phyloP scores from a whole-genome alignment of 1,140 invertebrate species.

The Procambarus clarkii region DNA sequence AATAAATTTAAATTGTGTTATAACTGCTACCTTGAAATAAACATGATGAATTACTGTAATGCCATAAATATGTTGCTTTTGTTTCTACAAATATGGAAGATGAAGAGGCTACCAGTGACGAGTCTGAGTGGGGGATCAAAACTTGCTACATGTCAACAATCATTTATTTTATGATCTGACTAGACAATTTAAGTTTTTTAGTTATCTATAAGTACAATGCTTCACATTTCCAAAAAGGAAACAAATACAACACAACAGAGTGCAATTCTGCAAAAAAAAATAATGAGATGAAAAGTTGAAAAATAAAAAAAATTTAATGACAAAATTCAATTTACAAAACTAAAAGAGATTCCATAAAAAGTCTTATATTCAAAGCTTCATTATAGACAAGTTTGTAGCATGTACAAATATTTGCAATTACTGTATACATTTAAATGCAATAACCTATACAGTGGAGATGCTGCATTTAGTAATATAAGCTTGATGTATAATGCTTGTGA shows the following conservation, averaged over 20 bases:
- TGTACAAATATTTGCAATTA: slow-evolving; percentile 16
- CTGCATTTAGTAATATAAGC: neutral
- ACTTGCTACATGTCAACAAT: neutral
- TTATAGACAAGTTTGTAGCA: slow-evolving; percentile 12
- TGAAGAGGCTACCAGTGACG: too few species aligned
- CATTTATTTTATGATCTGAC: slow-evolving; percentile 18
- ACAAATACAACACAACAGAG: slow-evolving; percentile 11
- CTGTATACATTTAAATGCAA: neutral
- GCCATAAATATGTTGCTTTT: too few species aligned
- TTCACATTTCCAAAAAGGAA: slow-evolving; percentile 16
- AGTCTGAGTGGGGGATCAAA: too few species aligned
- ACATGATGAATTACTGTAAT: too few species aligned
- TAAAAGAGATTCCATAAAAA: neutral
- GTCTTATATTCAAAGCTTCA: neutral
- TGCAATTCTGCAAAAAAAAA: slow-evolving; percentile 1
- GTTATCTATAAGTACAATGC: slow-evolving; percentile 7
- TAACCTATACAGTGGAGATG: slow-evolving; percentile 4
- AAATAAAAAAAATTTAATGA: neutral
- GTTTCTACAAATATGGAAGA: too few species aligned
- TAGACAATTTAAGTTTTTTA: slow-evolving; percentile 17
- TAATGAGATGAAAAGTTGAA: neutral
- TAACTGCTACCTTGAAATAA: too few species aligned
- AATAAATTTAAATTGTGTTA: too few species aligned
- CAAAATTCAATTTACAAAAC: neutral
- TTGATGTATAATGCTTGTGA: slow-evolving; percentile 7